phyloP scores from a whole-genome alignment of 2,888 invertebrate species.

The Selenia dentaria region DNA sequence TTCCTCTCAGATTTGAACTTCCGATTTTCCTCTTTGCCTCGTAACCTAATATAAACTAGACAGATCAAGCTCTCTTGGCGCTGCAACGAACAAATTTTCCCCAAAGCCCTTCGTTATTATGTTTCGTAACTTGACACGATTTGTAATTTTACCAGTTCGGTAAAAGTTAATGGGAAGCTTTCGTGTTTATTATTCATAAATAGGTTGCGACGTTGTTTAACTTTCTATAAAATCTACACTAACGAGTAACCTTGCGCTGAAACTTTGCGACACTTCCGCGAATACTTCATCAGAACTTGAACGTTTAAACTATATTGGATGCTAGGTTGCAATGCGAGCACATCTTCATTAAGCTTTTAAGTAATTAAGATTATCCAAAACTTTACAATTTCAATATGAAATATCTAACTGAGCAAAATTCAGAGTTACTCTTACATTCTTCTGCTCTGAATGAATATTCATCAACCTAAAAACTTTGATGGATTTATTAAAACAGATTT shows the following conservation, averaged over 20 bases:
- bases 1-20: slow-evolving; percentile 21
- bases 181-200: slow-evolving; percentile 23
- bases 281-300: slow-evolving; percentile 36
- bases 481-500: slow-evolving; percentile 62
- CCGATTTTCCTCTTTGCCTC: slow-evolving; percentile 12
- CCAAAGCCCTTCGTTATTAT: slow-evolving; percentile 17
- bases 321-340: slow-evolving; percentile 27
- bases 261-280: slow-evolving; percentile 40
- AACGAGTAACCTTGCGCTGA: slow-evolving; percentile 36
- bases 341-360: slow-evolving; percentile 25
- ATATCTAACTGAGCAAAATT: slow-evolving; percentile 26
- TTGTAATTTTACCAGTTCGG: slow-evolving; percentile 21
- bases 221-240: slow-evolving; percentile 34
- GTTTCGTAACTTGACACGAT: slow-evolving; percentile 22
- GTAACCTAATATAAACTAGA: slow-evolving; percentile 26
- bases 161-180: slow-evolving; percentile 21
- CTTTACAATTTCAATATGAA: slow-evolving; percentile 18
- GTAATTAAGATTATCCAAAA: slow-evolving; percentile 16
- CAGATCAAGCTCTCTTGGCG: slow-evolving; percentile 17
- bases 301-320: slow-evolving; percentile 25
- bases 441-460: slow-evolving; percentile 56
- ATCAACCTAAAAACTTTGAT: slow-evolving; percentile 63
- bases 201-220: slow-evolving; percentile 27
- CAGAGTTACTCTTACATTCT: slow-evolving; percentile 37
- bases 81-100: slow-evolving; percentile 18